Percentiles rank a stretch among this genome's conserved stretches.
Conservation (phyloP, 2,888 invertebrate genomes). For the Colostygia pectinataria region DNA sequence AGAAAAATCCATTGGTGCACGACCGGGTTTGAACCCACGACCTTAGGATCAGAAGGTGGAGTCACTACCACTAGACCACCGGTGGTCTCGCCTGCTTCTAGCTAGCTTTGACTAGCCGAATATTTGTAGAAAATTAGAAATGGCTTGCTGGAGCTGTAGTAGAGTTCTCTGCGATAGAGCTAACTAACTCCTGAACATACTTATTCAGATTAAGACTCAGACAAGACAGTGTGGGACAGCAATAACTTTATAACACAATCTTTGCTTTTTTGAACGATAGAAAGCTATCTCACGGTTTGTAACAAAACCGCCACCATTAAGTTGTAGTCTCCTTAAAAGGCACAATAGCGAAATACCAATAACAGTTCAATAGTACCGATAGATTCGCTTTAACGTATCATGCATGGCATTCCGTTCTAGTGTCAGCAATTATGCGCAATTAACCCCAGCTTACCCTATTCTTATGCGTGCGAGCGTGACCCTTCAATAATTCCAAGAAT, state of each 20-base stretch:
- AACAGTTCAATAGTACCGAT: conserved; percentile 7
- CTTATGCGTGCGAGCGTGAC: conserved; percentile 32
- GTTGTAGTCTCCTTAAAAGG: conserved; percentile 12
- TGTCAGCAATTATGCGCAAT: conserved; percentile 20
- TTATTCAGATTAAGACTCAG: too few relatives aligned
- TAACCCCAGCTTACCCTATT: conserved; percentile 9
- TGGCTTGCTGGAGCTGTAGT: too few relatives aligned
- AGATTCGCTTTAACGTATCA: not conserved
- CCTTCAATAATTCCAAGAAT: conserved; percentile 8
- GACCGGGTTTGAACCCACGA: too few relatives aligned
- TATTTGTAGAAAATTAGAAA: too few relatives aligned
- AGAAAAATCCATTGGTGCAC: too few relatives aligned
- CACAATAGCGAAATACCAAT: conserved; percentile 14
- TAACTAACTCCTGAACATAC: too few relatives aligned
- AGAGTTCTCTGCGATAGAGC: too few relatives aligned
- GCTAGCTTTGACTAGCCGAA: too few relatives aligned
- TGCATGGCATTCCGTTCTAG: conserved; percentile 1
- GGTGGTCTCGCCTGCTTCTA: too few relatives aligned
- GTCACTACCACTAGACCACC: too few relatives aligned
- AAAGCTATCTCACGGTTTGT: conserved; percentile 7
- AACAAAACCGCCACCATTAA: conserved; percentile 3
- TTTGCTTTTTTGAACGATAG: not conserved
- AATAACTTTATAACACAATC: not conserved
- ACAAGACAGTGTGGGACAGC: not conserved
- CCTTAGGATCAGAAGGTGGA: too few relatives aligned